A percentile compares a stretch with the other conserved stretches of the same genome.
Evolutionary conservation across 2,113 vertebrate species (phyloP).

Genomic region (Toxotes chatareus): DNA sequence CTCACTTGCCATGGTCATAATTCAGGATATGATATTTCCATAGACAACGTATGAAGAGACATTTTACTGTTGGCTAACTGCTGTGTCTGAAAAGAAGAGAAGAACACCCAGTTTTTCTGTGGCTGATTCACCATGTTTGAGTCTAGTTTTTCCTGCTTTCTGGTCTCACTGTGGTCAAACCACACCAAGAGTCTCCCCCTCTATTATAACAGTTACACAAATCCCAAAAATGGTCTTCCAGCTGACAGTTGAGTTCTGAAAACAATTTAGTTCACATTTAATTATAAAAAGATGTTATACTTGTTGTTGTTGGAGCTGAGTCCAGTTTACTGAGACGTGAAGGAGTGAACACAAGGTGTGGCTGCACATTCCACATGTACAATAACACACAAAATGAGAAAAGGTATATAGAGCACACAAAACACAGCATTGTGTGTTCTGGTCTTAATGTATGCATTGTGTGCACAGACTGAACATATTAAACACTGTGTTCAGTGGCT

Average conservation of each 20-base stretch:
- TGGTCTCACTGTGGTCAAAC: background rate
- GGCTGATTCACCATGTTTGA: background rate
- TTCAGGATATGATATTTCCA: slow-evolving; percentile 38
- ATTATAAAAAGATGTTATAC: too few species aligned
- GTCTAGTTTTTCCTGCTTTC: background rate
- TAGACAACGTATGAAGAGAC: slow-evolving; percentile 6
- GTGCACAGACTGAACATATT: background rate
- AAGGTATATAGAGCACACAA: too few species aligned
- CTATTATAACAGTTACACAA: background rate
- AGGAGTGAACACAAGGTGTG: background rate
- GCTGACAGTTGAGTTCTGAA: too few species aligned
- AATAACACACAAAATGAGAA: background rate
- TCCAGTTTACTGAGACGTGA: background rate
- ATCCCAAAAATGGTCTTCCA: background rate
- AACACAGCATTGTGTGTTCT: background rate
- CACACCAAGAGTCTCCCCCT: background rate
- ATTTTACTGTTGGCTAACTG: background rate
- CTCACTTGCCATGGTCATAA: slow-evolving; percentile 27
- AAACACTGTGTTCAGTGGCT: background rate
- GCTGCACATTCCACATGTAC: background rate
- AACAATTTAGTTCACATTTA: too few species aligned
- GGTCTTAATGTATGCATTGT: background rate
- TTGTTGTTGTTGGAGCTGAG: background rate
- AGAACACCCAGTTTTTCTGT: background rate
- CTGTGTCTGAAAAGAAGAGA: background rate